Evolutionary conservation across 2,113 vertebrate species (phyloP).

Genomic region (Actinemys pallida): DNA sequence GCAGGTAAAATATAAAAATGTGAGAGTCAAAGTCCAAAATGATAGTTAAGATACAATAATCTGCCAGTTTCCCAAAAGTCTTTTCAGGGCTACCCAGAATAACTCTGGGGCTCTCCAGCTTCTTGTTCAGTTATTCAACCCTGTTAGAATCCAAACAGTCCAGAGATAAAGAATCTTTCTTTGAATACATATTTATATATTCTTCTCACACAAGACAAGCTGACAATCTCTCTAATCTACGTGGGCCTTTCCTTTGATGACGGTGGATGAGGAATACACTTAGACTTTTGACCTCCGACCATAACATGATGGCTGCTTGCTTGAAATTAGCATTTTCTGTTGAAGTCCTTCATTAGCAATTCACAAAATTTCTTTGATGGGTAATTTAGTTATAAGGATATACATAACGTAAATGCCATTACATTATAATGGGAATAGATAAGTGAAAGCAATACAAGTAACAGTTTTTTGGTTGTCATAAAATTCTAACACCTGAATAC

Average conservation of each 20-base stretch:
- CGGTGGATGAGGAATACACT: neutral
- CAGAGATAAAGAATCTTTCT: neutral
- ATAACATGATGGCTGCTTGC: neutral
- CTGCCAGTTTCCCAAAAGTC: neutral
- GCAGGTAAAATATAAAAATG: neutral
- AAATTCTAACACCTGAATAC: neutral
- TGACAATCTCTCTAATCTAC: neutral
- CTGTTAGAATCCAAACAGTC: neutral
- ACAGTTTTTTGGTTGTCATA: neutral
- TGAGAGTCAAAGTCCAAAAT: neutral
- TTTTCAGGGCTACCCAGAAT: neutral
- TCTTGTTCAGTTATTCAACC: neutral
- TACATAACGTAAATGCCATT: neutral
- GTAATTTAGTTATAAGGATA: neutral
- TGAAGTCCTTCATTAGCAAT: neutral
- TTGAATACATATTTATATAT: neutral
- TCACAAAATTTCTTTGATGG: neutral
- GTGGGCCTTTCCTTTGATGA: neutral
- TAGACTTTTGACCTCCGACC: neutral
- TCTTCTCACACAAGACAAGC: neutral
- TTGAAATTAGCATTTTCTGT: neutral
- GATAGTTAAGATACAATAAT: neutral
- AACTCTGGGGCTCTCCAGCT: neutral
- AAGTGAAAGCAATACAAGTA: neutral
- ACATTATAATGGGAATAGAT: neutral